Conservation (phyloP, 2,888 invertebrate genomes). For the Anagyrus pseudococci region DNA sequence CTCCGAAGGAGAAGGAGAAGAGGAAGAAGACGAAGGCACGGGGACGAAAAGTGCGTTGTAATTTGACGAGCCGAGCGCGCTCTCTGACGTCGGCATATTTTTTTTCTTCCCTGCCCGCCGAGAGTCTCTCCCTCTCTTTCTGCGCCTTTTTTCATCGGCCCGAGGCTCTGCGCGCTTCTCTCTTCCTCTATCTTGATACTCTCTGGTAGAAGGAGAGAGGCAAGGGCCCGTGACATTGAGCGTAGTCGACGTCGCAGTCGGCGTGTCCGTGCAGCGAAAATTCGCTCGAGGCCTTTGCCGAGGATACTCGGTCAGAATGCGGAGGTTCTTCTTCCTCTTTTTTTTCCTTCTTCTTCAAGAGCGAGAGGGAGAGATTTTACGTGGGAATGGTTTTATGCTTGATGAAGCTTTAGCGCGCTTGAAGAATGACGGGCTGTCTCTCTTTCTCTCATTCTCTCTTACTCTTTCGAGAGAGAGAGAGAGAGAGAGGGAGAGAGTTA, state of each 20-base stretch:
- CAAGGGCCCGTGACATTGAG: constrained; percentile 31
- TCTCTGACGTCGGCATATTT: constrained; percentile 32
- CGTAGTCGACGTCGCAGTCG: constrained; percentile 8
- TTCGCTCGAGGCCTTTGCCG: constrained; percentile 16
- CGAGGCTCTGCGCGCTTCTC: constrained; percentile 13
- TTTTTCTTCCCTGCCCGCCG: constrained; percentile 8
- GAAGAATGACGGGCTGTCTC: too few relatives aligned
- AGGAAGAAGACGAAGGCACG: too few relatives aligned
- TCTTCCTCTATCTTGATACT: too few relatives aligned
- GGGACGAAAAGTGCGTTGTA: constrained; percentile 34
- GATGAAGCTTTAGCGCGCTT: not conserved
- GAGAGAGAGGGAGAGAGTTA: too few relatives aligned
- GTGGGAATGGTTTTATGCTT: constrained; percentile 8
- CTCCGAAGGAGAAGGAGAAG: too few relatives aligned
- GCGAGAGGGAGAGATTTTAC: too few relatives aligned
- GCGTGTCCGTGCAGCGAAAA: constrained; percentile 5
- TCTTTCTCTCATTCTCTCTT: too few relatives aligned
- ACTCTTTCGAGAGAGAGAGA: too few relatives aligned
- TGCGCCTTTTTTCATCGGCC: constrained; percentile 26
- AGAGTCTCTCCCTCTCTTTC: constrained; percentile 1
- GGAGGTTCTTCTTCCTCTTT: too few relatives aligned
- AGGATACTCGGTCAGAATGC: constrained; percentile 7
- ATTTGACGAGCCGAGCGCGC: constrained; percentile 31
- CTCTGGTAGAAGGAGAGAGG: not conserved
- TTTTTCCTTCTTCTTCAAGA: too few relatives aligned